These are phyloP conservation scores for Cheilosia soror DNA, from an alignment of 2,888 invertebrate genomes.

Conservation along the genomic window DNA sequence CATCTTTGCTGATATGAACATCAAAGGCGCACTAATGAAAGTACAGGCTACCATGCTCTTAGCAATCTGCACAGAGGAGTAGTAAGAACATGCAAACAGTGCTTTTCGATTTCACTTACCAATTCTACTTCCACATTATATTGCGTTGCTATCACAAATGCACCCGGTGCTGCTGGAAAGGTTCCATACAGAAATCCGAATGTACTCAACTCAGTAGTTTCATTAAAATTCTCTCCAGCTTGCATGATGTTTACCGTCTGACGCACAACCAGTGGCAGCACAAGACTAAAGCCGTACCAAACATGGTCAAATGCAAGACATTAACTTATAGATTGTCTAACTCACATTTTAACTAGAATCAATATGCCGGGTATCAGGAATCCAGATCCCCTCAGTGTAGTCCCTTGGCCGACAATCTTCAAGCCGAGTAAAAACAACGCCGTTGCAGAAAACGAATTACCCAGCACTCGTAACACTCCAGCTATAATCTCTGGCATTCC, in stretches of 20 bases:
- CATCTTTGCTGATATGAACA: slow-evolving; percentile 97
- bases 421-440: slow-evolving; percentile 95
- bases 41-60: slow-evolving; percentile 97
- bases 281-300: slow-evolving; percentile 85
- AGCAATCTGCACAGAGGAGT: slow-evolving; percentile 87
- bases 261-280: slow-evolving; percentile 93
- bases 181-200: slow-evolving; percentile 98
- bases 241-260: slow-evolving; percentile 92
- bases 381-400: slow-evolving; percentile 90
- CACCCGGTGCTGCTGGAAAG: slow-evolving; percentile 97
- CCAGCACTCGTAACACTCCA: slow-evolving; percentile 91
- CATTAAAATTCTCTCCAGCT: slow-evolving; percentile 88
- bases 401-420: slow-evolving; percentile 96
- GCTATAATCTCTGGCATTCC: slow-evolving; percentile 90
- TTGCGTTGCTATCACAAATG: slow-evolving; percentile 96
- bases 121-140: slow-evolving; percentile 94
- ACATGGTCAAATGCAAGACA: background rate
- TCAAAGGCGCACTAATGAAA: slow-evolving; percentile 96
- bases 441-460: slow-evolving; percentile 95
- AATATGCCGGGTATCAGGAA: slow-evolving; percentile 93
- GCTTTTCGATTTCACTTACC: slow-evolving; percentile 85
- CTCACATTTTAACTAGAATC: slow-evolving; percentile 94
- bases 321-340: slow-evolving; percentile 73
- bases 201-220: slow-evolving; percentile 92
- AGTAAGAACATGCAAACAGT: background rate